Conservation (phyloP, 2,797 vertebrate species). For the Coluber constrictor region DNA sequence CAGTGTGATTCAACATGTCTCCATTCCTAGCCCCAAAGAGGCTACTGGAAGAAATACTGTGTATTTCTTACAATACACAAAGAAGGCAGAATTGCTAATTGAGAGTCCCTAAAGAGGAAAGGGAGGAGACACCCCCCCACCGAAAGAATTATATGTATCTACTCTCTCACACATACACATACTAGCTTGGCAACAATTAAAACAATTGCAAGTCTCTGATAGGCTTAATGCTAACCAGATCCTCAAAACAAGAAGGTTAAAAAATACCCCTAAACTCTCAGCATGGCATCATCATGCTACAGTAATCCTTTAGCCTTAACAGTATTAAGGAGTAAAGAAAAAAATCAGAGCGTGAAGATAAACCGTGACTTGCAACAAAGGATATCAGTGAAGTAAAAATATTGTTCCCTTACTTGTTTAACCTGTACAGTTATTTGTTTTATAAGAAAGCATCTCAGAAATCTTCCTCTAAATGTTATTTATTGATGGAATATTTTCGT, state of each 20-base stretch:
- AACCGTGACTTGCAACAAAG: not conserved
- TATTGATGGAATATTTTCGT: not conserved
- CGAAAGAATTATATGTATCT: not conserved
- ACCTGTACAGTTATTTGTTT: not conserved
- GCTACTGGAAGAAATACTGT: not conserved
- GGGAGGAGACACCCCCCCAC: not conserved
- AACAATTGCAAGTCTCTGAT: not conserved
- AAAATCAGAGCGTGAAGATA: not conserved
- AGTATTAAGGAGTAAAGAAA: not conserved
- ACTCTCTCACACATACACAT: too few species aligned
- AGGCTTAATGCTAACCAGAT: not conserved
- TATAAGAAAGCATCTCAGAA: not conserved
- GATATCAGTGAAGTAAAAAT: not conserved
- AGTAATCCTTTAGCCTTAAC: not conserved
- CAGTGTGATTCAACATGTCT: not conserved
- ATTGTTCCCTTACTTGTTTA: not conserved
- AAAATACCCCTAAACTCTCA: not conserved
- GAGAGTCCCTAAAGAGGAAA: not conserved
- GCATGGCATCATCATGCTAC: not conserved
- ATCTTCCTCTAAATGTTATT: not conserved
- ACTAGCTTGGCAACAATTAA: not conserved
- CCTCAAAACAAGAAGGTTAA: not conserved
- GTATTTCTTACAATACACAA: not conserved
- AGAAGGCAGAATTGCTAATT: not conserved
- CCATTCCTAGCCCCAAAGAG: not conserved